Evolutionary conservation across 2,797 vertebrate genomes (phyloP).

Genomic region (Catostomus latipinnis): DNA sequence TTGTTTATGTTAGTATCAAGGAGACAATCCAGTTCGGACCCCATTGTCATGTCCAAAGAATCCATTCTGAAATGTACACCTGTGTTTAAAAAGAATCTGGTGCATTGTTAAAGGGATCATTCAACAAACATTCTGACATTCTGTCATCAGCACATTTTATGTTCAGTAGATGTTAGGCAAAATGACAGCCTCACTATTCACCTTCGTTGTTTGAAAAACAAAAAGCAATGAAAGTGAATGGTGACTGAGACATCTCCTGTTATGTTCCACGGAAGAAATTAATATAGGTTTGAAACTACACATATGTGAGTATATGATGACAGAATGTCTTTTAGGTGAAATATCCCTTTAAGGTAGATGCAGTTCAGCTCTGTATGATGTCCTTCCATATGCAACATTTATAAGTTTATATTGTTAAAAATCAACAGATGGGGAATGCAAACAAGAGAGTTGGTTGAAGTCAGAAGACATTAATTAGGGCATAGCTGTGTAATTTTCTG

Average conservation of each 20-base stretch:
- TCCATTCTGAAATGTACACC: constrained; percentile 20
- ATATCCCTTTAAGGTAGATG: not conserved
- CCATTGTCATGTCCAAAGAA: not conserved
- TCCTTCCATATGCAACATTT: constrained; percentile 19
- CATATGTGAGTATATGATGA: too few species aligned
- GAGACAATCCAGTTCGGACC: constrained; percentile 10
- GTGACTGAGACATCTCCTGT: too few species aligned
- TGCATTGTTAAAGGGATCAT: not conserved
- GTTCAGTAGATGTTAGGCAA: too few species aligned
- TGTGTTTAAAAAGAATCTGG: constrained; percentile 11
- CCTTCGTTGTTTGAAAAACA: too few species aligned
- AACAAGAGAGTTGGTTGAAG: constrained; percentile 44
- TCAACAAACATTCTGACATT: not conserved
- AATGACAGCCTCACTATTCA: too few species aligned
- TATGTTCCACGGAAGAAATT: too few species aligned
- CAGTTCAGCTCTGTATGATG: constrained; percentile 12
- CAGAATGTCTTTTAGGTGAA: too few species aligned
- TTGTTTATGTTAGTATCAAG: constrained; percentile 39
- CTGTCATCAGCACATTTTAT: too few species aligned
- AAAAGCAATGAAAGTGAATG: too few species aligned
- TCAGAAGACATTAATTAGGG: constrained; percentile 44
- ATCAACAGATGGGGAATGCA: constrained; percentile 46
- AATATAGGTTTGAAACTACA: too few species aligned
- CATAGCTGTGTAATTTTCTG: constrained; percentile 37
- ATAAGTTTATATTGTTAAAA: constrained; percentile 49